These are phyloP conservation scores for Catostomus latipinnis DNA, from an alignment of 2,797 vertebrate species.

Conservation along the genomic window DNA sequence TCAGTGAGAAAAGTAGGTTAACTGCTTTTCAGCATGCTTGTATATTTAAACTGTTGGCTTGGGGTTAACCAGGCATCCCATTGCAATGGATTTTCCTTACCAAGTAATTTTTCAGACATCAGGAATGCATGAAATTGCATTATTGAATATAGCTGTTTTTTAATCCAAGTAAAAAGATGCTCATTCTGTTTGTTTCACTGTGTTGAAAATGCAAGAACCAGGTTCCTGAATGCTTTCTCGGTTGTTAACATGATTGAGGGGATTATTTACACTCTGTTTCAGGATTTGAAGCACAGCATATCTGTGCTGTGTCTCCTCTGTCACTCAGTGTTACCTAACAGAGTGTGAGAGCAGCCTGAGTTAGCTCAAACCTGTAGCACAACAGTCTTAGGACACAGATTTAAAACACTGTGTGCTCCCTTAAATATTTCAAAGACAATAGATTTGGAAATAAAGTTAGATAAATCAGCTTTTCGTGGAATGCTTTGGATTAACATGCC, in stretches of 20 bases:
- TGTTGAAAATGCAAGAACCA: neutral
- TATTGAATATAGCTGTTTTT: neutral
- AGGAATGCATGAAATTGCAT: neutral
- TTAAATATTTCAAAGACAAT: slow-evolving; percentile 6
- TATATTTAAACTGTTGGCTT: slow-evolving; percentile 24
- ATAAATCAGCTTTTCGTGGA: neutral
- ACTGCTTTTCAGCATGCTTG: slow-evolving; percentile 37
- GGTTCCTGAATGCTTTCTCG: neutral
- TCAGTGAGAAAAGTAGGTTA: slow-evolving; percentile 39
- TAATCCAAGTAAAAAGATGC: neutral
- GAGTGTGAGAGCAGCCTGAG: slow-evolving; percentile 35
- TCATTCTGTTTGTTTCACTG: neutral
- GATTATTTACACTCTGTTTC: neutral
- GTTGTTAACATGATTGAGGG: neutral
- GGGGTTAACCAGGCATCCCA: too few species aligned
- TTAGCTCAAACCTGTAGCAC: neutral
- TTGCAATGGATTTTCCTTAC: too few species aligned
- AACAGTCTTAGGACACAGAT: neutral
- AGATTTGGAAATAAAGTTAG: too few species aligned
- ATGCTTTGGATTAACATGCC: neutral
- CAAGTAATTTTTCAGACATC: too few species aligned
- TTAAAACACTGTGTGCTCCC: neutral
- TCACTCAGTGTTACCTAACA: slow-evolving; percentile 33
- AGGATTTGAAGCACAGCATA: neutral
- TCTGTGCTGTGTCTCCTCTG: slow-evolving; percentile 34